Evolutionary conservation across 2,888 invertebrate species (phyloP), one percentile per base, ranked within the genome.

Genomic region (Protonemura montana): DNA sequence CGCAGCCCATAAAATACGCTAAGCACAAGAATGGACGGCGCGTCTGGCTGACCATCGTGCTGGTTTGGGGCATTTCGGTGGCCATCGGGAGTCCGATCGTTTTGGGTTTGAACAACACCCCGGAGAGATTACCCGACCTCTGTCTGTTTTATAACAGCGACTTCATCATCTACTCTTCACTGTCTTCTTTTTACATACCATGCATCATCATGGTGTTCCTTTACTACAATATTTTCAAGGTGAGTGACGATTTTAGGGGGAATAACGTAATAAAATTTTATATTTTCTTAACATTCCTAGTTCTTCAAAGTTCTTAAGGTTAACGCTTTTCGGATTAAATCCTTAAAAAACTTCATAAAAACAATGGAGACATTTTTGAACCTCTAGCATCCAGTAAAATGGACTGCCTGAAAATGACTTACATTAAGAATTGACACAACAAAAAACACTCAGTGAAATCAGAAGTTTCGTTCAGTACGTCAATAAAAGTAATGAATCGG

Each of bases 171-270:
- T 98, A 98, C 93, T 99, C 99, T 21, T 99, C 99, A 86, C 94
- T 99, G 89, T 97, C 98, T 89, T 99, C 99, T 90, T 99, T 99
- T 94, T 99, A 98, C 92, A 98, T 99, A 90, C 99, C 99, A 76
- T 97, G 99, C 91, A 95, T 98, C 91, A 97, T 99, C 91, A 99
- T 99, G 98, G 97, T 99, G 92, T 97, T 97, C 92, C 95, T 99
- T 87, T 99, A 99, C 92, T 98, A 97, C 93, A 97, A 95, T 92
- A 99, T 99, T 92, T 99, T 99, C 93, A 96, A 97, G 95, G 98
- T 98, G 89, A 93, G 94, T 59, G 6, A 59, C 13, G 35, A 35
- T 35, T 35, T 3, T 35, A 10, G 10, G 3, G 35, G 35, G 10
- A 35, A 35, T 35, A 10, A 35, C n/a, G n/a, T n/a, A n/a, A n/a